Conservation (phyloP, 2,888 invertebrate species). For the Creontiades dilutus region DNA sequence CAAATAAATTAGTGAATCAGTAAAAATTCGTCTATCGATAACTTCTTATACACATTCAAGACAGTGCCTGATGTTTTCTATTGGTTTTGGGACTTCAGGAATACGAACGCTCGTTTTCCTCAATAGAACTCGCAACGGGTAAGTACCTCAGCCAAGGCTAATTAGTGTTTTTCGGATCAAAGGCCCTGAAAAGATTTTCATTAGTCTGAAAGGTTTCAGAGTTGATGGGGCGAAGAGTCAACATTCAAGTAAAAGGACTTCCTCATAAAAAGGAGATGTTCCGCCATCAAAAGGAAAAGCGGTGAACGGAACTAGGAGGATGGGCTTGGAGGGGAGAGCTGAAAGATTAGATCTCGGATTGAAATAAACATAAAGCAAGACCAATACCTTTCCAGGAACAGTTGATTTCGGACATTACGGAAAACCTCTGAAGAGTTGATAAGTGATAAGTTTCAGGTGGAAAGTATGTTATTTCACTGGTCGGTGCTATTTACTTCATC, state of each 20-base stretch:
- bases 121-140: neutral
- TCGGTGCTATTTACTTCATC: too few species aligned
- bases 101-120: neutral
- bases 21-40: too few species aligned
- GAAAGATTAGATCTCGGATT: slow-evolving; percentile 56
- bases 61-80: neutral
- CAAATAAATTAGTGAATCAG: neutral
- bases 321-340: slow-evolving; percentile 7
- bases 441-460: too few species aligned
- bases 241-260: slow-evolving; percentile 63
- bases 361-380: slow-evolving; percentile 39
- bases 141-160: neutral
- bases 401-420: neutral
- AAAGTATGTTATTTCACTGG: too few species aligned
- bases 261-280: slow-evolving; percentile 56
- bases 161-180: slow-evolving; percentile 61
- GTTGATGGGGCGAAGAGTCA: slow-evolving; percentile 66
- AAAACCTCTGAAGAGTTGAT: too few species aligned
- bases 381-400: neutral
- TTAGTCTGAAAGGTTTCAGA: slow-evolving; percentile 63
- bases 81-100: neutral
- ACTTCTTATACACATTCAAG: neutral
- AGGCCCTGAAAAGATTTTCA: slow-evolving; percentile 58
- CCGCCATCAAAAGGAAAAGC: slow-evolving; percentile 52
- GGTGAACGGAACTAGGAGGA: slow-evolving; percentile 38